Conservation (phyloP, 64 coral and sea anemone species). For the Exaiptasia diaphana region DNA sequence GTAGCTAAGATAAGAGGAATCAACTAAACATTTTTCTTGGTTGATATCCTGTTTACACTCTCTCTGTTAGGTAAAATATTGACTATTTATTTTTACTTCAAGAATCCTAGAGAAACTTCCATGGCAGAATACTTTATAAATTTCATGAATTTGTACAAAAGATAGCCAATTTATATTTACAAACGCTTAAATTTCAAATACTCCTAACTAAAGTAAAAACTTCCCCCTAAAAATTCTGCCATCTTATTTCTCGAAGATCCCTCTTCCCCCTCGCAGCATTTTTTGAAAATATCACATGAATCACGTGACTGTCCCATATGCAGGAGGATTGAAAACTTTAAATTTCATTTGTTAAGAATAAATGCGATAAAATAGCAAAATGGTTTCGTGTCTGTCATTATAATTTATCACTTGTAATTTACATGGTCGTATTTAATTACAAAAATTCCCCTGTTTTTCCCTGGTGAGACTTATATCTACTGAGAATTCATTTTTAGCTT, state of each 20-base stretch:
- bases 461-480: no score
- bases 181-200: neutral
- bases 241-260: slow-evolving; percentile 17
- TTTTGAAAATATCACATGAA: slow-evolving; percentile 5
- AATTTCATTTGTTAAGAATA: no score
- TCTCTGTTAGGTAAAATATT: no score
- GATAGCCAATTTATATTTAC: slow-evolving; percentile 12
- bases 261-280: neutral
- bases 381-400: neutral
- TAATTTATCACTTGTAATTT: neutral
- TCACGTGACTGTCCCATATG: no score
- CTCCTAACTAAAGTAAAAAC: slow-evolving; percentile 10
- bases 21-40: no score
- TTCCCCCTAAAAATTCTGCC: neutral
- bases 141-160: slow-evolving; percentile 6
- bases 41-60: no score
- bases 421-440: neutral
- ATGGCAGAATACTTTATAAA: slow-evolving; percentile 2
- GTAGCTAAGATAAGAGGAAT: no score
- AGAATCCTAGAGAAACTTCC: slow-evolving; percentile 12
- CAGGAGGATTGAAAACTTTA: no score
- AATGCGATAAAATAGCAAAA: slow-evolving; percentile 9
- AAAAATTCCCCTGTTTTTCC: no score
- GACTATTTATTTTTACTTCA: no score
- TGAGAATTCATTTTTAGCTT: no score